Percentiles rank a stretch among this genome's conserved stretches.
Evolutionary conservation across 2,113 vertebrate species (phyloP).

Genomic region (Physeter macrocephalus): DNA sequence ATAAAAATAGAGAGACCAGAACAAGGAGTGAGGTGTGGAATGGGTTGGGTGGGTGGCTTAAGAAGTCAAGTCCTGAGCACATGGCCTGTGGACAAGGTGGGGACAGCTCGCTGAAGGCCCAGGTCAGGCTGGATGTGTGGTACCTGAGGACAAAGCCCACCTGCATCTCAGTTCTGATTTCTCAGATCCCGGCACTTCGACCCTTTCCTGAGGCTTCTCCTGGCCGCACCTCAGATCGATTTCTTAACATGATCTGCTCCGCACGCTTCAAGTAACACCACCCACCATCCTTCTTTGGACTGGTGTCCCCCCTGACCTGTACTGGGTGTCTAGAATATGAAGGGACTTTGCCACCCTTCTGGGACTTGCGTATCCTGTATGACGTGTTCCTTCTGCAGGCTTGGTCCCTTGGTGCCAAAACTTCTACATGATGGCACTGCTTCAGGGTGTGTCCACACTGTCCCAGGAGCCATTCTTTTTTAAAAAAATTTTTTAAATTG

Average conservation of each 20-base stretch:
- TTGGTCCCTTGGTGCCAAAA: background rate
- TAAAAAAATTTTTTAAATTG: background rate
- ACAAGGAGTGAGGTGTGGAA: background rate
- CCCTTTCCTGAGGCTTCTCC: background rate
- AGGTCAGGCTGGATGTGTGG: background rate
- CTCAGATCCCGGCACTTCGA: background rate
- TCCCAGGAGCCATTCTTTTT: background rate
- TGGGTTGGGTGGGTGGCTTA: background rate
- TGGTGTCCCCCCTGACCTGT: background rate
- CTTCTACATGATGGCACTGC: background rate
- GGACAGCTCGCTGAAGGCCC: background rate
- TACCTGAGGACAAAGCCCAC: background rate
- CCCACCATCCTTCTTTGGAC: background rate
- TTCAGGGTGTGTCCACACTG: too few relatives aligned
- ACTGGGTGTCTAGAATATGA: background rate
- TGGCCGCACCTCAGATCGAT: background rate
- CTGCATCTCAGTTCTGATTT: background rate
- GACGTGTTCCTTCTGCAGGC: background rate
- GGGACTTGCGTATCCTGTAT: background rate
- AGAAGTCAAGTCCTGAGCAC: background rate
- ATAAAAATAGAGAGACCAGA: background rate
- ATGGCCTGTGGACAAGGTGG: background rate
- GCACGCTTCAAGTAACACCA: background rate
- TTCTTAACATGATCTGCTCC: background rate
- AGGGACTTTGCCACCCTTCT: background rate